Evolutionary conservation across 1,140 invertebrate species (phyloP), one percentile per base, ranked within the genome.

Genomic region (Bombus fervidus): DNA sequence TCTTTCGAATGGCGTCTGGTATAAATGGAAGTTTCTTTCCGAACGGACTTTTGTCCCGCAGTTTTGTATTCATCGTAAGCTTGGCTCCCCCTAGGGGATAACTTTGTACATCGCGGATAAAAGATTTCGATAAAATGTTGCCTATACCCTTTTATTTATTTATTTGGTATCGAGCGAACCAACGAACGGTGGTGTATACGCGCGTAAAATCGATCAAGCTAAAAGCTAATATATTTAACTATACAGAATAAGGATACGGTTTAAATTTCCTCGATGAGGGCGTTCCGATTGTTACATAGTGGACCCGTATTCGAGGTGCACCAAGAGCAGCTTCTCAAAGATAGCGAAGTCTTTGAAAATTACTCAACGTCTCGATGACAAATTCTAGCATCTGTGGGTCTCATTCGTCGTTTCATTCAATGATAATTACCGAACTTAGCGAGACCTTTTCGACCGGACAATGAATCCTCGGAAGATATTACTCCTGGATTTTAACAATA

Each of bases 21-120:
- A 80, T 85, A 85, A 85, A 85, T 80, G 68, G 57, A 80, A 80
- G 76, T 85, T 80, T 73, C 76, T 71, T 85, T 85, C 25, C 68
- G 68, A 85, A 73, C 68, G 28, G 53, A 85, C 76, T 84, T 84
- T 84, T 79, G 68, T 84, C 53, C 76, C 53, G 25, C 31, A 37
- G 53, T 85, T 85, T 85, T 41, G 83, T 85, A 85, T 85, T 85
- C 77, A 73, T 34, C 68, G 76, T 69, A 69, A 18, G 75, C 31
- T 47, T 77, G 43, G 39, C 31, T 28, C 12, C 25, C 13, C 18
- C 39, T 9, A 31, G 41, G 31, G 28, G 25, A 53, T 72, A 62
- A 72, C 41, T 28, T 43, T 9, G 43, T 37, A 10, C 73, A 22
- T 37, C 5, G 31, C 34, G 66, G 4, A 79, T 66, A 72, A 84